phyloP scores from a whole-genome alignment of 2,797 vertebrate species.

The Parauchenoglanis ngamensis region DNA sequence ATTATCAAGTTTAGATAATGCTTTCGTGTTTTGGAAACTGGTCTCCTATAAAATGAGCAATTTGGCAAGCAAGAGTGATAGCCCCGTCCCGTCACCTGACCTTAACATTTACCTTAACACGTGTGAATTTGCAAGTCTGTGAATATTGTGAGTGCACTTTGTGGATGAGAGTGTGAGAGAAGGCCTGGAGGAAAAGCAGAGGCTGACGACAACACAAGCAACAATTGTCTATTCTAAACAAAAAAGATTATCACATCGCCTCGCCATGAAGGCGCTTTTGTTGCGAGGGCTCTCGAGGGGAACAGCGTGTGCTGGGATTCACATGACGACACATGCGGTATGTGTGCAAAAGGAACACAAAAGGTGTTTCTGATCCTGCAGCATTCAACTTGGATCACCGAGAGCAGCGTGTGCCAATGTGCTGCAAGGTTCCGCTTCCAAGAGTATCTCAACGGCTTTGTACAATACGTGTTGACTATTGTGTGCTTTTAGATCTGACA shows the following conservation, averaged over 20 bases:
- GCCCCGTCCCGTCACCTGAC: background rate
- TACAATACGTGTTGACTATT: background rate
- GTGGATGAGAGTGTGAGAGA: constrained; percentile 50
- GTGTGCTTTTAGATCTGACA: background rate
- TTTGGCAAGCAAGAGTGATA: background rate
- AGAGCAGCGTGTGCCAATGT: background rate
- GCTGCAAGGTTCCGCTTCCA: background rate
- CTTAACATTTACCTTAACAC: background rate
- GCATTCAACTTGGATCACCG: background rate
- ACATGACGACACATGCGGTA: constrained; percentile 34
- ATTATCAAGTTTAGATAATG: background rate
- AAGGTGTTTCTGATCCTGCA: background rate
- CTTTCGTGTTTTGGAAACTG: background rate
- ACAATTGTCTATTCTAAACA: constrained; percentile 66
- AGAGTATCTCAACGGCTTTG: background rate
- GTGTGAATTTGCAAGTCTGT: background rate
- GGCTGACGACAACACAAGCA: constrained; percentile 55
- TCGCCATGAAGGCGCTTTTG: constrained; percentile 61
- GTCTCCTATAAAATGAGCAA: background rate
- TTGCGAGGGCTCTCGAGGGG: constrained; percentile 49
- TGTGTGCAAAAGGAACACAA: background rate
- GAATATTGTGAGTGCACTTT: background rate
- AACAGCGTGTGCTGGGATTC: constrained; percentile 46
- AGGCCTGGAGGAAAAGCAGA: background rate
- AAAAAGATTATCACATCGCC: constrained; percentile 64